Base-by-base conservation (phyloP, 2,113 vertebrate species). In the Pelecanus crispus region DNA sequence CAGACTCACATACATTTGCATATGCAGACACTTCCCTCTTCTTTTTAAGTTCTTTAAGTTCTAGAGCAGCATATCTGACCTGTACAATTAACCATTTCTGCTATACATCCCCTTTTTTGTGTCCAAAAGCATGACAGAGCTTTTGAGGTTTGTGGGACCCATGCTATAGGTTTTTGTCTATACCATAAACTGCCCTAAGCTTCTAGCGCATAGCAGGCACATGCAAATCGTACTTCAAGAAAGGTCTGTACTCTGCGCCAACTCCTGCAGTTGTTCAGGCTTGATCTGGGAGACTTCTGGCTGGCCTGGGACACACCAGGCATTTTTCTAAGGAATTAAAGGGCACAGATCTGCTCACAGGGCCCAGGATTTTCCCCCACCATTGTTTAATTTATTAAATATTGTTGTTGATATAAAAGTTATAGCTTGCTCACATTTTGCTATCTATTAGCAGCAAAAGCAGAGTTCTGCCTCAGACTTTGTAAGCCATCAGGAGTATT, bases 1-100 rank as follows among this genome's bases (percentile, higher is more conserved):
- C 28, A 89, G 77, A 85, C 65, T 93, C 81, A 42, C 68, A 92
- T 36, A 42, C 77, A 93, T 97, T 96, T 96, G 94, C 96, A 94
- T 94, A 96, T 49, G 36, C 49, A 91, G 92, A 80, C 53, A 73
- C 61, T 92, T 94, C 88, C 86, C 88, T 72, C 75, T 45, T n/a
- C 83, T 71, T 92, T 21, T 34, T 42, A 86, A 92, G 81, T 62
- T 95, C 42, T 95, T 92, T 34, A 92, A 82, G 68, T 73, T 87
- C 70, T 95, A 63, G 45, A 97, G 62, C 83, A 92, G 61, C 49
- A 32, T 59, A 91, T 73, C 62, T 65, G 66, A 94, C 77, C 50
- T 73, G 49, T 10, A 38, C 12, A 1, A 62, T 92, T 88, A 89
- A 91, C 40, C 10, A 16, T 91, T 92, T 81, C 61, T 92, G 56